Base-by-base conservation (phyloP, 2,797 vertebrate species). In the Rhinogobio ventralis region DNA sequence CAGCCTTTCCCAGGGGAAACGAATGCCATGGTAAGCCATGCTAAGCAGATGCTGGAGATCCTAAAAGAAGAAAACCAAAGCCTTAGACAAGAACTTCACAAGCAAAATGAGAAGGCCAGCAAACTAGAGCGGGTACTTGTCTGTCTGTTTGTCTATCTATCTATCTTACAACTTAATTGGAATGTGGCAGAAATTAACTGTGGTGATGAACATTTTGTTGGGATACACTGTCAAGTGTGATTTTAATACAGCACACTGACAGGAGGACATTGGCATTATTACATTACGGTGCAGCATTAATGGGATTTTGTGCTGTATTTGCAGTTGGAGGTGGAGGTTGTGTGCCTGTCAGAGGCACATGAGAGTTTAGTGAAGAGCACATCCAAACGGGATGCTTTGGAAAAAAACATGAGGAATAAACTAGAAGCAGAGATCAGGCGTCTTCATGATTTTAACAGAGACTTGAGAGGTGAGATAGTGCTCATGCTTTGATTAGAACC, bases 361-460 rank as follows among this genome's bases (percentile, higher is more conserved):
- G 96, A 97, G 86, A 93, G 93, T 88, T 90, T 97, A 89, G 96
- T 96, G 53, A 96, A 94, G 90, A 96, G 95, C 33, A 96, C 96
- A 25, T 94, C 93, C 49, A 97, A 96, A 91, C 93, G 96, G 30
- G 96, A 97, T 78, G 93, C 95, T 0, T 89, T 97, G 89, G 96
- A 97, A 91, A 96, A 96, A 91, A 95, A 94, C 0, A 96, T 97
- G 96, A 94, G 94, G 81, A 95, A 94, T 91, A 97, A 95, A 89
- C 93, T 97, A 0, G 96, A 97, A 91, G 95, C 95, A 8, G 96
- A 97, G 91, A 96, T 97, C 85, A 92, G 96, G 81, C 94, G 96
- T 76, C 94, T 97, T 79, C 95, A 96, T 0, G 96, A 97, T 88
- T 97, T 97, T 92, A 97, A 97, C 93, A 93, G 96, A 88, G 96